Base-by-base conservation (phyloP, 2,888 invertebrate genomes). In the Leptopilina syphax region DNA sequence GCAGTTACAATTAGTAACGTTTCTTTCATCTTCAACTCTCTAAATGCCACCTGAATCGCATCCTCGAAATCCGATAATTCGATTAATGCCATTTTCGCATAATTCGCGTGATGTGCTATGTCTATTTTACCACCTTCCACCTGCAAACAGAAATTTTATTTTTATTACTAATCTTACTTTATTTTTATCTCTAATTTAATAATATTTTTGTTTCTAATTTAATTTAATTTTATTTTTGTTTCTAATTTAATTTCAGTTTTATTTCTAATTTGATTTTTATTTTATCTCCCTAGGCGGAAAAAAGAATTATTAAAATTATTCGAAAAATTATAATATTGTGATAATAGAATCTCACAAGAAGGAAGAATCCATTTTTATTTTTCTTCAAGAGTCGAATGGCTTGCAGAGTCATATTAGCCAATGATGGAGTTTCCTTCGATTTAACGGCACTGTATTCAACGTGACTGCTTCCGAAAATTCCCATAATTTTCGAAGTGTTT, bases 1-100 rank as follows among this genome's bases (percentile, higher is more conserved):
- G 95, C 94, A 0, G 95, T 95, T 1, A 95, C 95, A 54, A 96
- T 91, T 8, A 96, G 93, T 47, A 96, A 90, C 0, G 96, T 96
- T 81, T 96, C 95, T 0, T 93, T 89, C 79, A 90, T 70, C 89
- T 93, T 89, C 0, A 93, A 92, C 65, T 91, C 87, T 13, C 93
- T 89, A 47, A 94, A 68, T 0, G 95, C 95, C 1, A 91, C 92
- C 81, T 92, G 88, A 0, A 96, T 93, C 0, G 96, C 95, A 18
- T 93, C 92, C 78, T 95, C 95, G 77, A 96, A 92, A 76, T 94
- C 95, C 1, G 94, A 91, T 0, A 95, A 92, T 84, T 96, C 96
- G 50, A 93, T 92, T n/a, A 96, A 86, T 0, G 96, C 95, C 1
- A 93, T 92, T 77, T 92, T 92, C 0, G 94, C 94, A 84, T 92